Conservation (phyloP, 2,797 vertebrate species). For the Apogon talboti region DNA sequence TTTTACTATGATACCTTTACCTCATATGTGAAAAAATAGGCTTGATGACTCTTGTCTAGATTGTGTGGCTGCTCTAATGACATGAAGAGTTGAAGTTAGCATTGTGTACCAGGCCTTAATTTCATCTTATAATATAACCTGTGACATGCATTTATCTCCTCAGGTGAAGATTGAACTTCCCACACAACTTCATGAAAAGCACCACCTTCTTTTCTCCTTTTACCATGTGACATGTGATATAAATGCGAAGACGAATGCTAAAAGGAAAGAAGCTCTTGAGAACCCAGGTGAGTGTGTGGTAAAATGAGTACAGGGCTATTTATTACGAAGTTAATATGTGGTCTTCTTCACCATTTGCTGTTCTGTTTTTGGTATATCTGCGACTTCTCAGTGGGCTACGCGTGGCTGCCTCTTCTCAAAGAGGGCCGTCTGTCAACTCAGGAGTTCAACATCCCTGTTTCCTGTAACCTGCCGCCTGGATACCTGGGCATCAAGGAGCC, state of each 20-base stretch:
- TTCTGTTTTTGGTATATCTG: constrained; percentile 1
- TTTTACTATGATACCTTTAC: too few species aligned
- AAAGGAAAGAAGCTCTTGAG: constrained; percentile 97
- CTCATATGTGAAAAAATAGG: too few species aligned
- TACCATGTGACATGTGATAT: constrained; percentile 99
- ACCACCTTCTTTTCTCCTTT: constrained; percentile 98
- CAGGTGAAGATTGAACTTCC: constrained; percentile 99
- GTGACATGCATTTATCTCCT: constrained; percentile 4
- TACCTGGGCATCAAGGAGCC: constrained; percentile 93
- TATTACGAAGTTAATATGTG: background rate
- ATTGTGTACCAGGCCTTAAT: background rate
- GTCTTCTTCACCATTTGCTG: background rate
- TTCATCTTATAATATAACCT: background rate
- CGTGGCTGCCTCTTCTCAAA: constrained; percentile 94
- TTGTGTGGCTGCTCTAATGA: too few species aligned
- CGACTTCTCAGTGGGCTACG: constrained; percentile 89
- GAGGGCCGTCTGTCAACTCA: constrained; percentile 91
- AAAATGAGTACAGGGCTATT: background rate
- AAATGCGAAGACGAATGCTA: constrained; percentile 95
- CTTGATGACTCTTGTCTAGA: too few species aligned
- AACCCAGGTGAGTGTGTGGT: constrained; percentile 87
- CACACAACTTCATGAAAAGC: constrained; percentile 96
- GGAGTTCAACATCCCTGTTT: constrained; percentile 91
- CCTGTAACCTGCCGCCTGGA: constrained; percentile 88
- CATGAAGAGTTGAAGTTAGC: too few species aligned